Base-by-base conservation (phyloP, 1,140 invertebrate genomes). In the Drosophila biarmipes region DNA sequence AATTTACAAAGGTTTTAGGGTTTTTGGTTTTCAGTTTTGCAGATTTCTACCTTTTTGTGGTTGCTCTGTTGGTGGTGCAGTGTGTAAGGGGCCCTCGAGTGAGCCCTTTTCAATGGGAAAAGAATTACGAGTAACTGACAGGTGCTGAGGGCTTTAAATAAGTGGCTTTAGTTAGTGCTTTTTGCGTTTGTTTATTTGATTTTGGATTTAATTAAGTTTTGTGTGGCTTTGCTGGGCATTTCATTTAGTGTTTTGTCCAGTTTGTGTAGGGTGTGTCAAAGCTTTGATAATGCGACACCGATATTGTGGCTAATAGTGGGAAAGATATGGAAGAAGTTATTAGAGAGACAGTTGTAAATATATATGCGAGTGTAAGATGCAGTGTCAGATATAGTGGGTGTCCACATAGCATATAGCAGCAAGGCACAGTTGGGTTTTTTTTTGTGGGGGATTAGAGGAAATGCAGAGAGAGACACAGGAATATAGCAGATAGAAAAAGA, bases 201-300 rank as follows among this genome's bases (percentile, higher is more conserved):
- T 74, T 49, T 59, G 61, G 24, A 17, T 55, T 68, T 69, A 63
- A 49, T 61, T 77, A 34, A 35, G n/a, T 35, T 52, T 2, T 34
- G 48, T 64, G 51, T 63, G 42, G n/a, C n/a, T 63, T 59, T 31
- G 24, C 45, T 46, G 24, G 19, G 37, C 37, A 37, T 51, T 63
- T 74, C 45, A 6, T 56, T 48, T 51, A 37, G 43, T 74, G 72
- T 51, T 66, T 75, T 66, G 62, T 86, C 82, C 82, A 87, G 79
- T 89, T 82, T 69, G 91, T 90, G 90, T 91, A 61, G 45, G 91
- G 80, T 66, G 90, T 91, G 85, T 92, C 91, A 87, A 92, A 90
- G 86, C 91, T 92, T 91, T 92, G 91, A 80, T 92, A 92, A 89
- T 92, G 91, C 78, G 91, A 92, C 85, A 92, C 87, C 80, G 78